Base-by-base conservation (phyloP, 2,888 invertebrate genomes). In the Chymomyza fuscimana region DNA sequence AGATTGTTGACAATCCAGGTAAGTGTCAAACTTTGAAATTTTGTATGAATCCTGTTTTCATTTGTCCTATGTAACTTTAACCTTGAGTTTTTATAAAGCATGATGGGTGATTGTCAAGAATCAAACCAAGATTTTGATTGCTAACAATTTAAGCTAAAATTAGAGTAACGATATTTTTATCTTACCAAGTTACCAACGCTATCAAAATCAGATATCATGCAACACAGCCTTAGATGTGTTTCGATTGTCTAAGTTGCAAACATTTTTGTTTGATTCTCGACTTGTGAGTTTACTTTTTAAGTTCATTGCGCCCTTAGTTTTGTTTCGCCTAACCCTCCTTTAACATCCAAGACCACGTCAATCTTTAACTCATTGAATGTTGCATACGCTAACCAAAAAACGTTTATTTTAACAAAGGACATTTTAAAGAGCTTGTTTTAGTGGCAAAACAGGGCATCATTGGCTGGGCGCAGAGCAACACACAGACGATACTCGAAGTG, bases 401-500 rank as follows among this genome's bases (percentile, higher is more conserved):
- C 87, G 84, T 89, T 88, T 89, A 84, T 89, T 89, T 90, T 91
- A 91, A 91, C 88, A 73, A 92, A 92, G 91, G 91, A 83, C 89
- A 92, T 91, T 92, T 91, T 91, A 92, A 92, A 92, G 91, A 91
- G 88, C 90, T 91, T 90, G 89, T 91, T 91, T 90, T 89, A 92
- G 92, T 91, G 89, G 92, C 91, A 54, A 91, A 92, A 90, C 90
- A 92, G 89, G 95, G 96, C 36, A 92, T 97, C 74, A 94, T 96
- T 70, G 94, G 95, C 66, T 97, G 98, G 93, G 95, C 96, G 16
- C 96, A 96, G 91, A 97, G 97, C 80, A 98, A 99, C 92, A 94
- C 98, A 65, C 98, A 97, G 63, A 97, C 96, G 0, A 93, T 98
- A 65, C 94, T 96, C 89, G 97, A 97, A 4, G 95, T 98, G 16